Conservation (phyloP, 2,797 vertebrate genomes). For the Salarias fasciatus region DNA sequence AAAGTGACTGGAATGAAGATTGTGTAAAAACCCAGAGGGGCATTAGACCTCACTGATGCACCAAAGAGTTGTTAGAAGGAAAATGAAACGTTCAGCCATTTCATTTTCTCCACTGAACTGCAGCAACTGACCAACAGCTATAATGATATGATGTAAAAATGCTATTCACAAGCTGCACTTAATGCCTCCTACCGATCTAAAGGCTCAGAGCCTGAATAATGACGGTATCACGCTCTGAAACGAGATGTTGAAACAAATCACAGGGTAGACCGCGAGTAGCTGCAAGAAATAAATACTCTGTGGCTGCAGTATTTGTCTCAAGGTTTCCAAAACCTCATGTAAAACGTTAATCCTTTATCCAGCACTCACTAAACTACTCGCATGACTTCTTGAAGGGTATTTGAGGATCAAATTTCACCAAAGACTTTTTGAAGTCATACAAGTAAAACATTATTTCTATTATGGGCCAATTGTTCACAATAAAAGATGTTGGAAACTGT, state of each 20-base stretch:
- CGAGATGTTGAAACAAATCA: slow-evolving; percentile 25
- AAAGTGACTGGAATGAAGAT: neutral
- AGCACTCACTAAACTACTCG: no score
- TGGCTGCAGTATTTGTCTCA: slow-evolving; percentile 3
- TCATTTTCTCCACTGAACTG: neutral
- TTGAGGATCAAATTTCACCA: no score
- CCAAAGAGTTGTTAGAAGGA: neutral
- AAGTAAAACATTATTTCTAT: no score
- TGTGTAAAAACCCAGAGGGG: neutral
- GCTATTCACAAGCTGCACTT: slow-evolving; percentile 19
- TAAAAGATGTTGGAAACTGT: no score
- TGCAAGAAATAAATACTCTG: slow-evolving; percentile 9
- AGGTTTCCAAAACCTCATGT: neutral
- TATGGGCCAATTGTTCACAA: no score
- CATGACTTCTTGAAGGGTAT: no score
- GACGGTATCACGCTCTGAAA: slow-evolving; percentile 20
- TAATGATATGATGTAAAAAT: slow-evolving; percentile 20
- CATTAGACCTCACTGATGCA: neutral
- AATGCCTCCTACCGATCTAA: slow-evolving; percentile 12
- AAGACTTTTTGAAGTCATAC: no score
- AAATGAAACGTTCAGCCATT: neutral
- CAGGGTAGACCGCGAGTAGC: slow-evolving; percentile 13
- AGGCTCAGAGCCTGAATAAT: slow-evolving; percentile 25
- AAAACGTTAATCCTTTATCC: no score
- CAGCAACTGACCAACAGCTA: slow-evolving; percentile 8